These are phyloP conservation scores for Calameuta pallipes DNA, from an alignment of 2,888 invertebrate species.

Conservation along the genomic window DNA sequence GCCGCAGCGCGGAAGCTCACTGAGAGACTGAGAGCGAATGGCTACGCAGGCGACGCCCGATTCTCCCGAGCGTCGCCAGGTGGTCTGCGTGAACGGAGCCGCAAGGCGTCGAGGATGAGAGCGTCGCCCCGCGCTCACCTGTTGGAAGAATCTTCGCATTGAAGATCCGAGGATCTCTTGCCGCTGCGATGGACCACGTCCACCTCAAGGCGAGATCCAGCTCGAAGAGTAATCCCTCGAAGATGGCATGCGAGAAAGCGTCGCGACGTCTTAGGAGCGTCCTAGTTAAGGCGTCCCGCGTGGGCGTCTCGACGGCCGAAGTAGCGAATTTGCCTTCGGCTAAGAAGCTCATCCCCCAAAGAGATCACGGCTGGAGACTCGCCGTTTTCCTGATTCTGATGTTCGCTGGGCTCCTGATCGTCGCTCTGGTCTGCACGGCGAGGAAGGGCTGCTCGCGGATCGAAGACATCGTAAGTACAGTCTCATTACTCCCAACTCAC, in stretches of 20 bases:
- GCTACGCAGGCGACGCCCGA: no score
- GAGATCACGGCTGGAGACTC: slow-evolving; percentile 62
- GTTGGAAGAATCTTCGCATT: no score
- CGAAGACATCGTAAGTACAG: slow-evolving; percentile 61
- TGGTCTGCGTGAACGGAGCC: no score
- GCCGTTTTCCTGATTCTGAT: slow-evolving; percentile 59
- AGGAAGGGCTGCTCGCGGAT: slow-evolving; percentile 60
- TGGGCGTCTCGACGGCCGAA: slow-evolving; percentile 55
- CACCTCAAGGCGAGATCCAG: slow-evolving; percentile 52
- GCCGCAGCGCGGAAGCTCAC: no score
- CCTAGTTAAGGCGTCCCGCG: slow-evolving; percentile 56
- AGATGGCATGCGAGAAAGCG: slow-evolving; percentile 62
- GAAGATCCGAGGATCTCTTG: no score
- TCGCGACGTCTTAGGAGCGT: slow-evolving; percentile 55
- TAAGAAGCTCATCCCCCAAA: slow-evolving; percentile 56
- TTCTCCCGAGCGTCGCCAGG: no score
- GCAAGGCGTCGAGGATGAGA: no score
- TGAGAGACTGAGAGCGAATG: no score
- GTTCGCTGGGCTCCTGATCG: slow-evolving; percentile 60
- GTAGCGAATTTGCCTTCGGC: slow-evolving; percentile 55
- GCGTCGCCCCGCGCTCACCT: no score
- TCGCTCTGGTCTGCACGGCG: slow-evolving; percentile 59
- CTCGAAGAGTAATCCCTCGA: slow-evolving; percentile 52
- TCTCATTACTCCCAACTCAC: no score
- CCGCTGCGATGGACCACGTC: slow-evolving; percentile 51